These are phyloP conservation scores for Plusia festucae DNA, from an alignment of 2,888 invertebrate species.

Conservation along the genomic window DNA sequence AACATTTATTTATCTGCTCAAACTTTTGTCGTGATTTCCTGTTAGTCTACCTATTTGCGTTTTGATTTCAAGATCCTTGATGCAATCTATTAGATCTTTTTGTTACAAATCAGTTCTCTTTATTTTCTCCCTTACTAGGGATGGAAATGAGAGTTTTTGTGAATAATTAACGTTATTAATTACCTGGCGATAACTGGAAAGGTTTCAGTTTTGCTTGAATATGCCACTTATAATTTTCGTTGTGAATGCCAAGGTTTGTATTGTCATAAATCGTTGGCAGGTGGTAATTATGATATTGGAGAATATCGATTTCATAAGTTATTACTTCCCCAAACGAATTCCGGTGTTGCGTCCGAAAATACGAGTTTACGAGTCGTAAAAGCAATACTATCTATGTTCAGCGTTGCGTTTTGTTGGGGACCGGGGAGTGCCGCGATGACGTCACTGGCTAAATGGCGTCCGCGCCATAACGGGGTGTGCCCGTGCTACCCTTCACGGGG, in stretches of 20 bases:
- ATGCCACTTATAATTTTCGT: background rate
- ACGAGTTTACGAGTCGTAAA: constrained; percentile 45
- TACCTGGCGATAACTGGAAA: background rate
- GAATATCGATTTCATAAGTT: background rate
- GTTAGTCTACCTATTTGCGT: too few relatives aligned
- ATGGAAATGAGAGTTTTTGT: background rate
- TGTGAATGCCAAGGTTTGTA: background rate
- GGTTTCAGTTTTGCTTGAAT: background rate
- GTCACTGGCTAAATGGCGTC: constrained; percentile 70
- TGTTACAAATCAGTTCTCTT: background rate
- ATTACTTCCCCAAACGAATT: constrained; percentile 18
- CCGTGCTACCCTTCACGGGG: constrained; percentile 67
- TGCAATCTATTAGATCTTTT: too few relatives aligned
- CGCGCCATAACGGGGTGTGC: constrained; percentile 76
- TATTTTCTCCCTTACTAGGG: background rate
- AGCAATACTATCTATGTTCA: constrained; percentile 49
- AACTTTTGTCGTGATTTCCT: too few relatives aligned
- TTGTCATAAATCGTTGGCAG: constrained; percentile 1
- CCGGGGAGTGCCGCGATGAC: constrained; percentile 76
- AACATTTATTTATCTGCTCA: too few relatives aligned
- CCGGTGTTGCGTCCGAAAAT: constrained; percentile 51
- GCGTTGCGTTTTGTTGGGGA: constrained; percentile 50
- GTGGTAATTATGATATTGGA: background rate
- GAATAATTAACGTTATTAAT: background rate
- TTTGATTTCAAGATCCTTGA: background rate